Conservation (phyloP, 2,888 invertebrate genomes). For the Andrena minutula region DNA sequence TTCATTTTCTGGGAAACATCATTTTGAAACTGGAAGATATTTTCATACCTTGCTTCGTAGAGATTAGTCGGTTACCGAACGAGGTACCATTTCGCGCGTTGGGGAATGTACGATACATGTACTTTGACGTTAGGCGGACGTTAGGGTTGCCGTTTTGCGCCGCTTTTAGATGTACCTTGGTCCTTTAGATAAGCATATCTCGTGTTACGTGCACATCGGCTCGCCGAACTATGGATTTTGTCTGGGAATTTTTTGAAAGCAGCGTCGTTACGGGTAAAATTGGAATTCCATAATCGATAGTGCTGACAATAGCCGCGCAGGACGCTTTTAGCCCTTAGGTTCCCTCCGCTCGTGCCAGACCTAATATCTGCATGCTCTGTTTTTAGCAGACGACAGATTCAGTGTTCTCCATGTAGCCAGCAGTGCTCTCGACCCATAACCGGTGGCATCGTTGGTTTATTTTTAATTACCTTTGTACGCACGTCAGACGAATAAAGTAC, state of each 20-base stretch:
- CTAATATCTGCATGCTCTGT: not conserved
- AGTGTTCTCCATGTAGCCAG: not conserved
- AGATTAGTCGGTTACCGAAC: not conserved
- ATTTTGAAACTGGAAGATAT: constrained; percentile 9
- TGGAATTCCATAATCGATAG: constrained; percentile 7
- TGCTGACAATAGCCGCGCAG: not conserved
- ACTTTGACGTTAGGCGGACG: not conserved
- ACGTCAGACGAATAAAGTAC: constrained; percentile 45
- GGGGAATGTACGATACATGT: not conserved
- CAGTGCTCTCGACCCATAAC: constrained; percentile 1
- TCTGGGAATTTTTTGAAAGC: not conserved
- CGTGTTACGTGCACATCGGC: not conserved
- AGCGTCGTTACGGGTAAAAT: not conserved
- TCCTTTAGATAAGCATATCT: not conserved
- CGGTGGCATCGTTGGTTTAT: not conserved
- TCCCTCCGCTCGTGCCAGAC: not conserved
- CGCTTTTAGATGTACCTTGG: constrained; percentile 6
- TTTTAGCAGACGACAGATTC: not conserved
- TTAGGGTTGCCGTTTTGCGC: not conserved
- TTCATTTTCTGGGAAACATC: not conserved
- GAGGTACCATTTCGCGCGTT: not conserved
- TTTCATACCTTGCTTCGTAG: constrained; percentile 36
- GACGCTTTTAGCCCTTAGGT: constrained; percentile 22
- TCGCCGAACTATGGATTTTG: not conserved
- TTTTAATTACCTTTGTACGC: constrained; percentile 52